Conservation (phyloP, 1,140 invertebrate genomes). For the Drosophila subobscura region DNA sequence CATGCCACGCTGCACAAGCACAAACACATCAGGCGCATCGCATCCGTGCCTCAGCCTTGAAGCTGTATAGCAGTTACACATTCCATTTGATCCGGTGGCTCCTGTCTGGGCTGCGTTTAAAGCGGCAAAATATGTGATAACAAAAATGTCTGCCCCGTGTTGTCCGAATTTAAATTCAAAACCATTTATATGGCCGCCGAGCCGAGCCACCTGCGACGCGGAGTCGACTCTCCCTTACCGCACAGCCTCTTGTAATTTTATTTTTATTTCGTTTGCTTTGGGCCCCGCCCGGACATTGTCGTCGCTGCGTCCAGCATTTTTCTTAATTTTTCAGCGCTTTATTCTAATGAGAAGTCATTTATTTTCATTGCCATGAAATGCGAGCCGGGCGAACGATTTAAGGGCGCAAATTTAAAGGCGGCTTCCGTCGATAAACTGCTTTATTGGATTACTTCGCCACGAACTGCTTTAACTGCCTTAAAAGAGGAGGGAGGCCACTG, state of each 20-base stretch:
- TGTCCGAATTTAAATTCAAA: constrained; percentile 70
- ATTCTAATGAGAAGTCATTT: constrained; percentile 78
- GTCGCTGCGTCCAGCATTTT: constrained; percentile 54
- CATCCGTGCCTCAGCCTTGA: constrained; percentile 46
- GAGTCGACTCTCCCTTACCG: constrained; percentile 44
- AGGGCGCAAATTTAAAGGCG: constrained; percentile 27
- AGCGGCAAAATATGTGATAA: constrained; percentile 22
- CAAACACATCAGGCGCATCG: constrained; percentile 54
- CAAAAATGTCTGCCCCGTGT: constrained; percentile 45
- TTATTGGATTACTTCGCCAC: constrained; percentile 20
- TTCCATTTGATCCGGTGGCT: constrained; percentile 20
- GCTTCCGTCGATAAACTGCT: constrained; percentile 27
- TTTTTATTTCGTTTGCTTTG: constrained; percentile 41
- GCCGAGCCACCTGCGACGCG: constrained; percentile 59
- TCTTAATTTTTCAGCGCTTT: constrained; percentile 79
- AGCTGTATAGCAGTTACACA: constrained; percentile 38
- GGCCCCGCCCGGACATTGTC: constrained; percentile 30
- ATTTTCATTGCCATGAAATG: constrained; percentile 66
- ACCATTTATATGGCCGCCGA: constrained; percentile 63
- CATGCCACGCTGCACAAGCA: constrained; percentile 79
- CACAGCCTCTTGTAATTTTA: constrained; percentile 11
- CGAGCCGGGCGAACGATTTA: constrained; percentile 36
- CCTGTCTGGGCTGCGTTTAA: constrained; percentile 46
- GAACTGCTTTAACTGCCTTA: neutral
- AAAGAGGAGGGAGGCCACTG: constrained; percentile 8